Evolutionary conservation across 2,797 vertebrate genomes (phyloP).

Genomic region (Benthosema pterotum): DNA sequence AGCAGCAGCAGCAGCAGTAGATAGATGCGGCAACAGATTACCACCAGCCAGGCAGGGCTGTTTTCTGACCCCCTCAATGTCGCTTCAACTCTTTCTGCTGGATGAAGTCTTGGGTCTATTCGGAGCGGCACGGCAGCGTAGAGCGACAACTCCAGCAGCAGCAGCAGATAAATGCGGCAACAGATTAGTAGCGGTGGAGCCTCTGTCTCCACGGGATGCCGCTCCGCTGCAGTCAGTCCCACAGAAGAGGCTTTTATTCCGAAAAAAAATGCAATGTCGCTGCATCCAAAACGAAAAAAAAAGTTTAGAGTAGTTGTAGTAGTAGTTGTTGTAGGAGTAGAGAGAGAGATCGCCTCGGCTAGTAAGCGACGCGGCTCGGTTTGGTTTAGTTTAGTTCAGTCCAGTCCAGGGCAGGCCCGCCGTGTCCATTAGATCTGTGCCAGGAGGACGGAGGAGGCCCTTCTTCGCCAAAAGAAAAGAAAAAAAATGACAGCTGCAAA

Average conservation of each 20-base stretch:
- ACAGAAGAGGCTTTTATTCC: conserved; percentile 69
- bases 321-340: no score
- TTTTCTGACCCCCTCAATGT: no score
- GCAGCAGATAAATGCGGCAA: conserved; percentile 70
- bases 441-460: no score
- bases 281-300: conserved; percentile 66
- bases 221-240: conserved; percentile 24
- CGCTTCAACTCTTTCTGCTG: no score
- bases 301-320: no score
- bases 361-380: conserved; percentile 45
- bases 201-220: conserved; percentile 80
- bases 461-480: conserved; percentile 50
- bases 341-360: conserved; percentile 18
- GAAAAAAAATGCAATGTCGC: conserved; percentile 63
- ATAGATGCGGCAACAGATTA: no score
- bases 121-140: conserved; percentile 47
- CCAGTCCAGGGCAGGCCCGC: no score
- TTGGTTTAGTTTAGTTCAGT: conserved; percentile 57
- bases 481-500: conserved; percentile 83
- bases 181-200: conserved; percentile 79
- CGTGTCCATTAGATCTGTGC: conserved; percentile 58
- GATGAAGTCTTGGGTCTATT: no score
- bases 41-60: no score
- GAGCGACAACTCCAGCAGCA: conserved; percentile 66
- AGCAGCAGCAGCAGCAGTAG: no score